Evolutionary conservation across 2,797 vertebrate species (phyloP).

Genomic region (Petrocephalus sullivani): DNA sequence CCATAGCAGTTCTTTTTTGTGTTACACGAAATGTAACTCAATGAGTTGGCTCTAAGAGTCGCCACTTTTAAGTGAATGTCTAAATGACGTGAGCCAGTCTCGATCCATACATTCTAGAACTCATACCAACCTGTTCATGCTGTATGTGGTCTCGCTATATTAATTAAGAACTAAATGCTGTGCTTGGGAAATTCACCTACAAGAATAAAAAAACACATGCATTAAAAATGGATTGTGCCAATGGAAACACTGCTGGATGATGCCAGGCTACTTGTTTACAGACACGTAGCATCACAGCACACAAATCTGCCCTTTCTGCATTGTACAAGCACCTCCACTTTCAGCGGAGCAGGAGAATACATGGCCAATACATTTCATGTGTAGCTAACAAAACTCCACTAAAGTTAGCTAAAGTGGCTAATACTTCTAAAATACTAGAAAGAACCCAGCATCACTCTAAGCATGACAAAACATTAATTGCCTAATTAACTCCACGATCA

Average conservation of each 20-base stretch:
- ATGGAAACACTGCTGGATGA: background rate
- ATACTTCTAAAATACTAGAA: background rate
- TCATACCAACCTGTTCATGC: background rate
- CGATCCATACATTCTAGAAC: background rate
- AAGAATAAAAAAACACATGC: background rate
- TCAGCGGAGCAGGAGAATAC: background rate
- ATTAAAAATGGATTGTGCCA: background rate
- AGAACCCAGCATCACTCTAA: background rate
- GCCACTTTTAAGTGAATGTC: background rate
- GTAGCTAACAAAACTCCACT: background rate
- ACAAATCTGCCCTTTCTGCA: background rate
- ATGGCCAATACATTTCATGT: background rate
- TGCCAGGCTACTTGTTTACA: background rate
- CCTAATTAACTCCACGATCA: background rate
- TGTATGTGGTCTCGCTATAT: background rate
- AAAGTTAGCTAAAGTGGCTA: background rate
- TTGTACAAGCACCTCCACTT: background rate
- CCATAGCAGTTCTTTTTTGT: background rate
- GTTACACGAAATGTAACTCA: background rate
- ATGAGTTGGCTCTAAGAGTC: background rate
- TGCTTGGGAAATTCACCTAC: background rate
- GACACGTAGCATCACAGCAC: background rate
- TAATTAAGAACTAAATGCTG: background rate
- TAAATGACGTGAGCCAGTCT: background rate
- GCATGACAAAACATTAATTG: background rate